Base-by-base conservation (phyloP, 2,797 vertebrate genomes). In the Aphelocoma californica region DNA sequence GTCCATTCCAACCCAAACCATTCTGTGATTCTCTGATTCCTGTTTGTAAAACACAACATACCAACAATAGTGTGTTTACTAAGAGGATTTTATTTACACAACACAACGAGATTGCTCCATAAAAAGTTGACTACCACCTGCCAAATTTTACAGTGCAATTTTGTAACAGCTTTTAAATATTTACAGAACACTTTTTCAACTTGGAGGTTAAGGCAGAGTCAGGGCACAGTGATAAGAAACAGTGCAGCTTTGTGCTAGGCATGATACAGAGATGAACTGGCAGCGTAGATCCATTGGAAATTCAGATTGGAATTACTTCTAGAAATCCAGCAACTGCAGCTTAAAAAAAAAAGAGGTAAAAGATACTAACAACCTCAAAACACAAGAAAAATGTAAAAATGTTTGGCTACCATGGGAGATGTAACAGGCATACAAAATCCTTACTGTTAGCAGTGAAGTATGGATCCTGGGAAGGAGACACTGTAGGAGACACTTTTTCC, bases 221-320 rank as follows among this genome's bases (percentile, higher is more conserved):
- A 87, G 97, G 95, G 95, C 97, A 97, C 96, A 95, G 93, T 89
- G 95, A 70, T 93, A 92, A 92, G 91, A 87, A 93, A 94, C 94
- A 65, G 93, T 95, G 93, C 89, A 92, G 90, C 74, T 96, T 73
- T 87, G 79, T 86, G 83, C 60, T 91, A 81, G 81, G 75, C 72
- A 23, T 48, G 80, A 73, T 42, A 72, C 23, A 69, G 67, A 88
- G 69, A 65, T 24, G 48, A 84, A 88, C 75, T 71, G 75, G 91
- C 86, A 95, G 75, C 71, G 8, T 40, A 75, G 69, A 72, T 42
- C 47, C 70, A 53, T 1, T 58, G 71, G 90, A 80, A 86, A 82
- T 42, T 86, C 80, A 56, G 65, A 20, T 3, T 42, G 70, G 73
- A 86, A 90, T 85, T 44, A 58, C n/a, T 95, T 80, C 85, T 90